These are phyloP conservation scores for Drosophila burlai DNA, from an alignment of 1,140 invertebrate species.

Conservation along the genomic window DNA sequence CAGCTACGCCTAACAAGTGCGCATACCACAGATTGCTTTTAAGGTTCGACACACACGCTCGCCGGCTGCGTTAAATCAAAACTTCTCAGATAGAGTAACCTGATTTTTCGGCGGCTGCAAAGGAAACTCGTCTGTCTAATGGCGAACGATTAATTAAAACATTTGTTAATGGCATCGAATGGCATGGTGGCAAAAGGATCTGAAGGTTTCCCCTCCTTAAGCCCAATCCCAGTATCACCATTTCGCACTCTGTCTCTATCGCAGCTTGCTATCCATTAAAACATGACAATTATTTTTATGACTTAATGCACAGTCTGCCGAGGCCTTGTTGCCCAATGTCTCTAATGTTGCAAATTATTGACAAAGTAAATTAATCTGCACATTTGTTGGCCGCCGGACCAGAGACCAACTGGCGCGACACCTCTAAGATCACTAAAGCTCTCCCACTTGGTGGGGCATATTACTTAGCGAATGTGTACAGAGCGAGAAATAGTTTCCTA, in stretches of 20 bases:
- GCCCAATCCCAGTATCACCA: background rate
- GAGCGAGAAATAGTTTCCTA: background rate
- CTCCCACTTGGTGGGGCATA: constrained; percentile 30
- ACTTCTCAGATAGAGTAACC: constrained; percentile 56
- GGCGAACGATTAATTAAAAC: constrained; percentile 77
- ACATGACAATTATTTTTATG: constrained; percentile 52
- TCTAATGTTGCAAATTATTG: constrained; percentile 58
- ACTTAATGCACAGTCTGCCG: constrained; percentile 38
- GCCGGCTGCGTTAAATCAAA: constrained; percentile 35
- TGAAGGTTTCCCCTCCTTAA: constrained; percentile 25
- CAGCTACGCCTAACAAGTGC: constrained; percentile 65
- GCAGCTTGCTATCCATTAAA: constrained; percentile 33
- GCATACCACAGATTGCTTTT: constrained; percentile 55
- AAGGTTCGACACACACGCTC: constrained; percentile 38
- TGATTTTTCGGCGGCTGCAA: constrained; percentile 37
- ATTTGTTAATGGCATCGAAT: constrained; percentile 69
- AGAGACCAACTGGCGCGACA: constrained; percentile 48
- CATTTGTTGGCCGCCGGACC: constrained; percentile 41
- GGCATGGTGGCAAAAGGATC: constrained; percentile 51
- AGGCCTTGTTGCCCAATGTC: constrained; percentile 48
- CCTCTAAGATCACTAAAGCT: constrained; percentile 28
- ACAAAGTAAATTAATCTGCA: constrained; percentile 61
- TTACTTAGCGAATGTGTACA: constrained; percentile 19
- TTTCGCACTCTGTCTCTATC: background rate
- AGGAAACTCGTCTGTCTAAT: constrained; percentile 66